These are phyloP conservation scores for Brachionichthys hirsutus DNA, from an alignment of 2,113 vertebrate genomes.

Conservation along the genomic window DNA sequence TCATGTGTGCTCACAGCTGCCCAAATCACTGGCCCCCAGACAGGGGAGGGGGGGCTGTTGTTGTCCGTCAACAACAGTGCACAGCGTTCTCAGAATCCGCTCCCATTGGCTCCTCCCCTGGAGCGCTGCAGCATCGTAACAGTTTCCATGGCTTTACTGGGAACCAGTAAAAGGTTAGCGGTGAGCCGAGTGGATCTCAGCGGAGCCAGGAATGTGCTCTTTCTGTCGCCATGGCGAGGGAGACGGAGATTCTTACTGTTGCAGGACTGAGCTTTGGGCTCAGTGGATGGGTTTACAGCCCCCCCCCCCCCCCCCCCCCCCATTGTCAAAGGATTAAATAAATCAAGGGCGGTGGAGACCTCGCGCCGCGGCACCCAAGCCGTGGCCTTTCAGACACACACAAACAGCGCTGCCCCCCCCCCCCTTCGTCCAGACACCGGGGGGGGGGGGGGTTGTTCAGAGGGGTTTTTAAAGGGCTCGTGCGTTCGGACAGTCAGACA, in stretches of 20 bases:
- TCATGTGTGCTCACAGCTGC: constrained; percentile 70
- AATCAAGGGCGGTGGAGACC: constrained; percentile 67
- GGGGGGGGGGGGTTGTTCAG: too few species aligned
- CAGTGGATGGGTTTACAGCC: constrained; percentile 72
- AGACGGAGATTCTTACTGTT: constrained; percentile 71
- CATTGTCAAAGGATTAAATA: constrained; percentile 75
- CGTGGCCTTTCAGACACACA: constrained; percentile 51
- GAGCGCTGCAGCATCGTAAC: constrained; percentile 38
- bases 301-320: constrained; percentile 18
- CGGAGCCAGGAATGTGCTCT: constrained; percentile 71
- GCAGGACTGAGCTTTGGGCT: constrained; percentile 68
- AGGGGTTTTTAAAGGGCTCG: too few species aligned
- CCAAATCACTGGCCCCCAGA: constrained; percentile 66
- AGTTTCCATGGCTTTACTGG: constrained; percentile 54
- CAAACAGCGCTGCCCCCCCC: constrained; percentile 58
- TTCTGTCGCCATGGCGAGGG: constrained; percentile 70
- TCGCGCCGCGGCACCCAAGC: constrained; percentile 39
- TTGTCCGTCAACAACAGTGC: constrained; percentile 11
- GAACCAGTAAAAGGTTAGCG: constrained; percentile 45
- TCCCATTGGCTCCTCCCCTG: too few species aligned
- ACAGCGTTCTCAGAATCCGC: constrained; percentile 5
- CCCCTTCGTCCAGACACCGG: too few species aligned
- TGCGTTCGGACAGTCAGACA: background rate
- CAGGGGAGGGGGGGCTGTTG: constrained; percentile 34
- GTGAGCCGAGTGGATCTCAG: constrained; percentile 39